These are phyloP conservation scores for Oreocharis arfaki DNA, from an alignment of 2,113 vertebrate genomes.

Conservation along the genomic window DNA sequence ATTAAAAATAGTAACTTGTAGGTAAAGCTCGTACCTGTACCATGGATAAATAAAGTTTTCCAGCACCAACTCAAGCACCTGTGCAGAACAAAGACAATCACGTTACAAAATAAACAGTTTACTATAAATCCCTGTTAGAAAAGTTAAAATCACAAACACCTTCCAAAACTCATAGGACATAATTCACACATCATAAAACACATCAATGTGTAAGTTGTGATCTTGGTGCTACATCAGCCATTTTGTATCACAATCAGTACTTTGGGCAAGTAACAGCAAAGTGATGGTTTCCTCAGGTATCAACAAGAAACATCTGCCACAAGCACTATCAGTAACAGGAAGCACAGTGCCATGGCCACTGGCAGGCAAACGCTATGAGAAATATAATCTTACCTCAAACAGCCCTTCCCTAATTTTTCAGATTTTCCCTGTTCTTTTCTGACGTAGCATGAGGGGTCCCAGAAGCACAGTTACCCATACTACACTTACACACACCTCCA, in stretches of 20 bases:
- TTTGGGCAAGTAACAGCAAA: neutral
- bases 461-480: neutral
- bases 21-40: conserved; percentile 86
- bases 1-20: neutral
- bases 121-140: neutral
- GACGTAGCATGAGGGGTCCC: accelerated
- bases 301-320: neutral
- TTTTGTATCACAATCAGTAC: neutral
- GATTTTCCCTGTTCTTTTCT: neutral
- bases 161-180: neutral
- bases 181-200: neutral
- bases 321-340: accelerated
- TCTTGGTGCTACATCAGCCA: neutral
- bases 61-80: conserved; percentile 94
- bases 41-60: conserved; percentile 97
- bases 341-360: accelerated
- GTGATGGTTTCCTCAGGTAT: neutral
- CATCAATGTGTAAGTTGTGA: accelerated
- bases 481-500: neutral
- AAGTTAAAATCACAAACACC: neutral
- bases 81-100: conserved; percentile 18
- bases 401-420: neutral
- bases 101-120: neutral
- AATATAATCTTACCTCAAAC: neutral
- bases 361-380: neutral